These are phyloP conservation scores for Caenorhabditis briggsae DNA, from an alignment of 1,140 invertebrate species.

Conservation along the genomic window DNA sequence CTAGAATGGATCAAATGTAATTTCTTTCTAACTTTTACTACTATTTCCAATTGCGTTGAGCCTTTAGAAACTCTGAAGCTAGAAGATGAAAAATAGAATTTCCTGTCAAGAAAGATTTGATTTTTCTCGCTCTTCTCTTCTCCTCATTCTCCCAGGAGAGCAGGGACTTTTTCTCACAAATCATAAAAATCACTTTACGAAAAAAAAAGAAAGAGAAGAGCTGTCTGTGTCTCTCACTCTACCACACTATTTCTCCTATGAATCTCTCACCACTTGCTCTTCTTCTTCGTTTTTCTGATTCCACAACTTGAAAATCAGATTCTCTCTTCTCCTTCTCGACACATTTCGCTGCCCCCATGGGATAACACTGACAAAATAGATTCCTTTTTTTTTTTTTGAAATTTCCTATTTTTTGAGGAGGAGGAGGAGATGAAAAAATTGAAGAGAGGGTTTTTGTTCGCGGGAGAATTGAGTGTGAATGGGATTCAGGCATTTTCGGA, in stretches of 20 bases:
- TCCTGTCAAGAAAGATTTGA: slow-evolving; percentile 29
- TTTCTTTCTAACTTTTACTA: too few relatives aligned
- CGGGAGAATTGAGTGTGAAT: background rate
- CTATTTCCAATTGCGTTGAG: too few relatives aligned
- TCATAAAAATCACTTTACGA: slow-evolving; percentile 56
- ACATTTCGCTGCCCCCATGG: background rate
- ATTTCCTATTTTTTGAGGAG: background rate
- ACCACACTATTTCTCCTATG: background rate
- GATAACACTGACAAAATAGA: background rate
- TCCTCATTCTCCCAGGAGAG: slow-evolving; percentile 26
- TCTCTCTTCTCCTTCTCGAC: background rate
- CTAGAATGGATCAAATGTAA: too few relatives aligned
- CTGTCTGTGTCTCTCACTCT: background rate
- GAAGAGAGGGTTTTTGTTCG: background rate
- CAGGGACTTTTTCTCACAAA: slow-evolving; percentile 17
- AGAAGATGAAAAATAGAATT: background rate
- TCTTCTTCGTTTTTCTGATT: background rate
- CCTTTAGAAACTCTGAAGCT: too few relatives aligned
- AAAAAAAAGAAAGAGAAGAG: background rate
- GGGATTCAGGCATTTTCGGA: too few relatives aligned
- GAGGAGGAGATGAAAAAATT: background rate
- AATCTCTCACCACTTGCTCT: background rate
- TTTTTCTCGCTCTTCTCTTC: background rate
- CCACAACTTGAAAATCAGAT: background rate
- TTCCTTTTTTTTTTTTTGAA: background rate